Evolutionary conservation across 2,888 invertebrate genomes (phyloP).

Genomic region (Drosophila yooni): DNA sequence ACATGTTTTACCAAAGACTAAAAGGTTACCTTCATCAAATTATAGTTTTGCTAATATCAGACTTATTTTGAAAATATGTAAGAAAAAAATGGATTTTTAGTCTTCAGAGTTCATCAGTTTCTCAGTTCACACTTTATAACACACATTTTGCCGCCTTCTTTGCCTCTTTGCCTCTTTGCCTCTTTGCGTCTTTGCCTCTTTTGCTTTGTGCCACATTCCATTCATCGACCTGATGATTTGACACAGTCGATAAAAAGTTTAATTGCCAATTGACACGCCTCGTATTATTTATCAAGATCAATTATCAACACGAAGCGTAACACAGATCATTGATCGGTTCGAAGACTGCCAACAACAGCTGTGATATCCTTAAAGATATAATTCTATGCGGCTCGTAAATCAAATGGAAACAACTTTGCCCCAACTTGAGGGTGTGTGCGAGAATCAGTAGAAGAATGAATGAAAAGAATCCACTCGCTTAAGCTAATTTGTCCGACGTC

Average conservation of each 20-base stretch:
- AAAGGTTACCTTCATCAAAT: neutral
- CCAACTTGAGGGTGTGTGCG: constrained; percentile 41
- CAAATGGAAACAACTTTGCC: constrained; percentile 14
- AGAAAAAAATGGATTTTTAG: neutral
- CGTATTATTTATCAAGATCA: constrained; percentile 15
- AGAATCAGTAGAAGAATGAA: neutral
- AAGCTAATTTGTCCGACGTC: constrained; percentile 73
- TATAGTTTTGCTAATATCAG: neutral
- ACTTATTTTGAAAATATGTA: neutral
- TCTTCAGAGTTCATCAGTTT: neutral
- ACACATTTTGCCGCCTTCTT: neutral
- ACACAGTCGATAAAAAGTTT: constrained; percentile 39
- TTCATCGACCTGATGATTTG: constrained; percentile 17
- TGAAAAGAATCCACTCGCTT: constrained; percentile 50
- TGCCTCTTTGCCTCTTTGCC: no score
- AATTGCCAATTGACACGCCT: constrained; percentile 30
- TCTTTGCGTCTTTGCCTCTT: neutral
- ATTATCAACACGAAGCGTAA: constrained; percentile 26
- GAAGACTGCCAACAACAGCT: constrained; percentile 35
- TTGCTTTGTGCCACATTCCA: neutral
- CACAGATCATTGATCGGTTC: neutral
- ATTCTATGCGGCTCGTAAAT: constrained; percentile 36
- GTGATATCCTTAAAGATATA: constrained; percentile 24
- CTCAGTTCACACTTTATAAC: neutral
- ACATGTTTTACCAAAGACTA: neutral